Evolutionary conservation across 2,888 invertebrate species (phyloP), one percentile per base, ranked within the genome.

Genomic region (Onthophagus sagittarius): DNA sequence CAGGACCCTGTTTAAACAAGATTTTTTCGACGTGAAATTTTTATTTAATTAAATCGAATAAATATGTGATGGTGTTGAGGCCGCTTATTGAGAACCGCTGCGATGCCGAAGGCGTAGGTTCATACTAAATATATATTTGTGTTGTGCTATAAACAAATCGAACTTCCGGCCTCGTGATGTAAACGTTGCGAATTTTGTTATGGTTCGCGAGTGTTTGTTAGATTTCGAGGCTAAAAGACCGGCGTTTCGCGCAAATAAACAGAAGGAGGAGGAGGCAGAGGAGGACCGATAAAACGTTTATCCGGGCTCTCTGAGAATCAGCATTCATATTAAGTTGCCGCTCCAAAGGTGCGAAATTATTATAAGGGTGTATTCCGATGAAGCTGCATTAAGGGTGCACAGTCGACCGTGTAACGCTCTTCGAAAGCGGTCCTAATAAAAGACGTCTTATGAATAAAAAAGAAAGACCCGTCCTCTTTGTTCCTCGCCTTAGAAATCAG

Each of bases 341-440:
- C 77, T 72, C 23, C 72, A 73, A 74, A 75, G 82, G 83, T 83
- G 83, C 83, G 82, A 83, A 83, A 83, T 83, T 82, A 82, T 84
- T 84, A 84, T 84, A 84, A 84, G 83, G 84, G 84, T 83, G 83
- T 84, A 84, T 83, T 83, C 83, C 83, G 74, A 82, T 82, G 81
- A 82, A 82, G 82, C 81, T 80, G 80, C 81, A 82, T 83, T 82
- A 83, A 23, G 80, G 82, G 83, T 81, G 81, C 78, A 82, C 82
- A 81, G 79, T 84, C 83, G 80, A 81, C 81, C 82, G 83, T 82
- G 80, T 81, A 83, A 84, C 81, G 81, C 79, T 81, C 81, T 79
- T 77, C 78, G 79, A 81, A 80, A 82, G 80, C 82, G 79, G 81
- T 79, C 79, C 80, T 81, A 81, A 81, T 81, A 81, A 81, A 82